A percentile compares a stretch with the other conserved stretches of the same genome.
phyloP scores from a whole-genome alignment of 1,140 invertebrate species.

The Cepaea nemoralis region DNA sequence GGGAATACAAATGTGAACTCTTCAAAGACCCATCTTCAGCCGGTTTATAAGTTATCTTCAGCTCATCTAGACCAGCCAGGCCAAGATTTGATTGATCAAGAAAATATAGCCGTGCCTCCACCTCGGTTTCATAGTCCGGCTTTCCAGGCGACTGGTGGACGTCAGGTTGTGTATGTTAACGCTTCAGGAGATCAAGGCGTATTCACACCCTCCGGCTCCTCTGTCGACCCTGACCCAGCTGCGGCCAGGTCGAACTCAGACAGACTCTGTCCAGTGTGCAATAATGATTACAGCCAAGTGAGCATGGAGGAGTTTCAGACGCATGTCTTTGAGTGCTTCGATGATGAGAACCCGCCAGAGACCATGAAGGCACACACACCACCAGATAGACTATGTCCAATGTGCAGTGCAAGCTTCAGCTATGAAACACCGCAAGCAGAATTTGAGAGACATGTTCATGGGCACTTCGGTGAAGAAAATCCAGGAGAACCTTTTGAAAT shows the following conservation, averaged over 20 bases:
- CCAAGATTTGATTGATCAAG: background rate
- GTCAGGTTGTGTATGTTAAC: background rate
- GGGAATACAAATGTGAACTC: background rate
- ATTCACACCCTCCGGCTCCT: background rate
- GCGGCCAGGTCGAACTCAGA: conserved; percentile 5
- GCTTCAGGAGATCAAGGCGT: background rate
- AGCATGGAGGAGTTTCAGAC: conserved; percentile 61
- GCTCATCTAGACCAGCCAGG: background rate
- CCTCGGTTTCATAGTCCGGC: background rate
- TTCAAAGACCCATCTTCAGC: background rate
- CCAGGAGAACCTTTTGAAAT: background rate
- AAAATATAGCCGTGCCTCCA: background rate
- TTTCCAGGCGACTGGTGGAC: background rate
- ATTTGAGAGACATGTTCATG: conserved; percentile 61
- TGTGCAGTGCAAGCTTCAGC: conserved; percentile 55
- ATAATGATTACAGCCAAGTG: conserved; percentile 50
- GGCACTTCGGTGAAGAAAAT: conserved; percentile 56
- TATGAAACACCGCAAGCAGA: conserved; percentile 47
- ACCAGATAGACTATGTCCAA: conserved; percentile 50
- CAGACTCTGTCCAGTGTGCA: conserved; percentile 58
- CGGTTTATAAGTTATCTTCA: background rate
- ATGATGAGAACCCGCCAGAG: conserved; percentile 48
- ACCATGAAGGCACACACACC: conserved; percentile 43
- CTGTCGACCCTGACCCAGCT: background rate
- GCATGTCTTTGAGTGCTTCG: conserved; percentile 64